These are phyloP conservation scores for Pterocles gutturalis DNA, from an alignment of 2,113 vertebrate species.

Conservation along the genomic window DNA sequence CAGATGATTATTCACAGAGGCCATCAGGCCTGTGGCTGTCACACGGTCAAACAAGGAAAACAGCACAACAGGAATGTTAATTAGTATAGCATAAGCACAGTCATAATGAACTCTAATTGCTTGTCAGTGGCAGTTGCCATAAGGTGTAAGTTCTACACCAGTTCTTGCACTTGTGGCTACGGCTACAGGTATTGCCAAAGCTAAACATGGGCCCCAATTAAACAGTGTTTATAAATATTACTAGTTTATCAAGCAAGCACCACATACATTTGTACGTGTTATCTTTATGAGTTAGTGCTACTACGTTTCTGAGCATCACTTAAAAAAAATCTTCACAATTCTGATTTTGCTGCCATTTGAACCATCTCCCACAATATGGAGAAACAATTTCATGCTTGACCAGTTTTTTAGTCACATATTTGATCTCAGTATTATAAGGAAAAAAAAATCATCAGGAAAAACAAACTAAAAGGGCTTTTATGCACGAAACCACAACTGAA, in stretches of 20 bases:
- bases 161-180: slow-evolving; percentile 30
- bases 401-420: slow-evolving; percentile 57
- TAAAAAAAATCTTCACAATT: background rate
- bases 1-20: slow-evolving; percentile 66
- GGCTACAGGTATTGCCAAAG: slow-evolving; percentile 15
- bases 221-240: background rate
- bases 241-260: background rate
- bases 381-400: slow-evolving; percentile 75
- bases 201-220: background rate
- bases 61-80: slow-evolving; percentile 84
- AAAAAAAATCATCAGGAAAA: slow-evolving; percentile 50
- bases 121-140: slow-evolving; percentile 76
- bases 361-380: slow-evolving; percentile 18
- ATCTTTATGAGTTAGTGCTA: background rate
- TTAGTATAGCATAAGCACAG: slow-evolving; percentile 85
- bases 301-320: background rate
- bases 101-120: slow-evolving; percentile 90
- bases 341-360: slow-evolving; percentile 43
- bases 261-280: background rate
- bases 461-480: background rate
- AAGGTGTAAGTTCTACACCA: slow-evolving; percentile 61
- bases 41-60: slow-evolving; percentile 71
- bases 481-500: background rate
- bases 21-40: slow-evolving; percentile 73
- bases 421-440: slow-evolving; percentile 53